These are phyloP conservation scores for Capricornis sumatraensis DNA, from an alignment of 2,113 vertebrate species.

Conservation along the genomic window DNA sequence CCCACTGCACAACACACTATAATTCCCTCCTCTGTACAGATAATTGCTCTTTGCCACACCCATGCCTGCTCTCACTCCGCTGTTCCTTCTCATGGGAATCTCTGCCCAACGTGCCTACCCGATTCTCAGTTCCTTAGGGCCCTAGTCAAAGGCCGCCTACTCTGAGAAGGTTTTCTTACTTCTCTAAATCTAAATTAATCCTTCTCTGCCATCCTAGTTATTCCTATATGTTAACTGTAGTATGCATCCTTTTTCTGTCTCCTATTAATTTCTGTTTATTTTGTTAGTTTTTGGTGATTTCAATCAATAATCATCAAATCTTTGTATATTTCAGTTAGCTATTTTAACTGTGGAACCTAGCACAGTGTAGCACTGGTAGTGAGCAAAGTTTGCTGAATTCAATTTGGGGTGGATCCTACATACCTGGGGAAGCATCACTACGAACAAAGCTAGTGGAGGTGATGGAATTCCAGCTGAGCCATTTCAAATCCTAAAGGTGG, in stretches of 20 bases:
- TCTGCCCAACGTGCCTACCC: neutral
- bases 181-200: neutral
- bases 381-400: neutral
- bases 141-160: neutral
- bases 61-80: neutral
- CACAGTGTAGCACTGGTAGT: neutral
- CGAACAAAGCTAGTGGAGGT: neutral
- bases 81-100: neutral
- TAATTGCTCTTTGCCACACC: neutral
- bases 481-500: neutral
- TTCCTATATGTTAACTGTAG: neutral
- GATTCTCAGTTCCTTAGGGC: neutral
- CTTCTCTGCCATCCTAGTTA: neutral
- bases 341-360: neutral
- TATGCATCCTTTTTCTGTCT: neutral
- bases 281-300: neutral
- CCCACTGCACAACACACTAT: neutral
- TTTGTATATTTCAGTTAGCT: neutral
- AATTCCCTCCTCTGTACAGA: neutral
- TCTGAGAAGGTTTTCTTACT: neutral
- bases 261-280: neutral
- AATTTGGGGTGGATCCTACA: neutral
- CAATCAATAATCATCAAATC: neutral
- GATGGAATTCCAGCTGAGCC: neutral
- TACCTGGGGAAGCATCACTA: neutral